Base-by-base conservation (phyloP, 2,113 vertebrate genomes). In the Noctilio leporinus region DNA sequence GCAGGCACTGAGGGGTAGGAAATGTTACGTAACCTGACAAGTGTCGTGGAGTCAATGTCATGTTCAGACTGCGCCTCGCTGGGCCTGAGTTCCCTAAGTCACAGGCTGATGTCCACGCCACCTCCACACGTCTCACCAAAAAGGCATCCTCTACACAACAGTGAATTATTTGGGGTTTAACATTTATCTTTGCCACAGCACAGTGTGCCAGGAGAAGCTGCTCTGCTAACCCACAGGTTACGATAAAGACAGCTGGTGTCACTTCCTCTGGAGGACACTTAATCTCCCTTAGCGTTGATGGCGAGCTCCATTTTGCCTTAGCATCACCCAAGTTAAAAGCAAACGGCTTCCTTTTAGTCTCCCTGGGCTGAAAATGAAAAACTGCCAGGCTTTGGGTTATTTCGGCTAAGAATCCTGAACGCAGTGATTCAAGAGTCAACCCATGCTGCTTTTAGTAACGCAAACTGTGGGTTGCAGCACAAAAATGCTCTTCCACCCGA, bases 161-260 rank as follows among this genome's bases (percentile, higher is more conserved):
- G 59, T 6, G 70, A 62, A 85, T 93, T 78, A 40, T 24, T 64
- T 57, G 38, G 0, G 91, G 59, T 12, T 93, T 76, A 91, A 77
- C 62, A 86, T 43, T 78, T 89, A 89, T 2, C 92, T 96, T 57
- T 77, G 49, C 69, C 84, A 57, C 59, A 91, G 95, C 80, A 0
- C 49, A 53, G 35, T 65, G 47, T 30, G 67, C 26, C 49, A 10
- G 75, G 75, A 86, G 86, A 59, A 90, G 67, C 51, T n/a, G 14
- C 57, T 16, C 51, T 30, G 67, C 26, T 51, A 62, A 59, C 17
- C 95, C 86, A 55, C 0, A 28, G 47, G 90, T 65, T 81, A 64
- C 69, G 95, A 96, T n/a, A 55, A 91, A 96, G 95, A 89, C 4
- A 86, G 92, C 70, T 93, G 96, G 51, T 94, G 82, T 55, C 28